phyloP scores from a whole-genome alignment of 2,888 invertebrate genomes.

The Tromatobia lineatoria region DNA sequence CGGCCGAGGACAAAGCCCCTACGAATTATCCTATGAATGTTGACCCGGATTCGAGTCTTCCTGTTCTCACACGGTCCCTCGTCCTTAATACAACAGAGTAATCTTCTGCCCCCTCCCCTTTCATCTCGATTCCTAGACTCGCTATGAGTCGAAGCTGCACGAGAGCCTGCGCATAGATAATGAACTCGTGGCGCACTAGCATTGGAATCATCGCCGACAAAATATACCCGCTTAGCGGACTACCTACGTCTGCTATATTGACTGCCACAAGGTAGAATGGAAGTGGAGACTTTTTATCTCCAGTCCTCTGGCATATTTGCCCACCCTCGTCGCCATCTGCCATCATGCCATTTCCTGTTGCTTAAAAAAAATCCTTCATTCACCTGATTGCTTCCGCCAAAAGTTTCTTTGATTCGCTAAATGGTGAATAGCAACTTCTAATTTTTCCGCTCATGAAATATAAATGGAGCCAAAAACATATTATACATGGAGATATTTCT shows the following conservation, averaged over 20 bases:
- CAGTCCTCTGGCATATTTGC: conserved; percentile 63
- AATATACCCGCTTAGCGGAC: conserved; percentile 57
- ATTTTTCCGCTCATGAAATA: neutral
- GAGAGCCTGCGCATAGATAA: conserved; percentile 76
- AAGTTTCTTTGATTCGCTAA: neutral
- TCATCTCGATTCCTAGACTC: conserved; percentile 50
- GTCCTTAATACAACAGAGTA: conserved; percentile 28
- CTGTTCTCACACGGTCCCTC: conserved; percentile 37
- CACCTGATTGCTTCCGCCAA: conserved; percentile 72
- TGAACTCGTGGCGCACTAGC: conserved; percentile 59
- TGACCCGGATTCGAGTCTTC: conserved; percentile 34
- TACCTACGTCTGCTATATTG: conserved; percentile 36
- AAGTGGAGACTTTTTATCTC: conserved; percentile 59
- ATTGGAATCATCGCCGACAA: conserved; percentile 47
- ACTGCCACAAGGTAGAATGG: conserved; percentile 42
- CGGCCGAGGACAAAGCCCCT: conserved; percentile 20
- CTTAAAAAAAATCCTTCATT: conserved; percentile 40
- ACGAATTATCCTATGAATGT: conserved; percentile 47
- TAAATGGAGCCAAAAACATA: too few species aligned
- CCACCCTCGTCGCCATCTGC: conserved; percentile 73
- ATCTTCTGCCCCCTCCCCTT: conserved; percentile 16
- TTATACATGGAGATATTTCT: too few species aligned
- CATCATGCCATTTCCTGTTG: conserved; percentile 63
- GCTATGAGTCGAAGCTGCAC: conserved; percentile 37
- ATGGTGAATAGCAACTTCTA: neutral